These are phyloP conservation scores for Parnassius smintheus DNA, from an alignment of 2,888 invertebrate genomes.

Conservation along the genomic window DNA sequence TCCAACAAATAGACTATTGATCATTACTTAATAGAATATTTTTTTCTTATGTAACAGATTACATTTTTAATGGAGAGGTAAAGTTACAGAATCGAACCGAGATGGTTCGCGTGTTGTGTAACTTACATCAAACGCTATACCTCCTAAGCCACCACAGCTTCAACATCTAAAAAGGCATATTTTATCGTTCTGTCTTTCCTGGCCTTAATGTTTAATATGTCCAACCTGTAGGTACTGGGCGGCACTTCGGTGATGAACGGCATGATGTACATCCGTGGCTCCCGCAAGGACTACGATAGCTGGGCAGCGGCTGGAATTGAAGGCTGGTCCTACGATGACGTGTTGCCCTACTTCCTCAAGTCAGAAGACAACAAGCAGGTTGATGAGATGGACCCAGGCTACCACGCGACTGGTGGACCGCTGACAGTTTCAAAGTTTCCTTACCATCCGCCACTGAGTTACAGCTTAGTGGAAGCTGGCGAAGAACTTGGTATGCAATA, in stretches of 20 bases:
- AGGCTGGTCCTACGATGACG: constrained; percentile 94
- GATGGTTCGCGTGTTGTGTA: too few species aligned
- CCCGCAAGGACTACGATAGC: constrained; percentile 91
- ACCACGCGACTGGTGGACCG: constrained; percentile 89
- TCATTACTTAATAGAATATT: too few species aligned
- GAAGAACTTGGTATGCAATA: constrained; percentile 84
- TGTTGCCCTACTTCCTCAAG: constrained; percentile 93
- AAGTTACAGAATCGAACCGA: too few species aligned
- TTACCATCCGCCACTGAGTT: constrained; percentile 91
- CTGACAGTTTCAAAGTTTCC: constrained; percentile 91
- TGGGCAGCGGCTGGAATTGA: constrained; percentile 93
- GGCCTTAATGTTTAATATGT: neutral
- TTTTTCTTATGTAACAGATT: too few species aligned
- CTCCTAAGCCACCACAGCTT: too few species aligned
- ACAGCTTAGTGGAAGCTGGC: constrained; percentile 88
- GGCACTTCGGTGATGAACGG: constrained; percentile 97
- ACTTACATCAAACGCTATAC: too few species aligned
- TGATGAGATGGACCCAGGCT: constrained; percentile 87
- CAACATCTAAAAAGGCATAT: too few species aligned
- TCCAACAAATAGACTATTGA: too few species aligned
- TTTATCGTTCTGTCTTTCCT: neutral
- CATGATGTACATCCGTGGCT: constrained; percentile 97
- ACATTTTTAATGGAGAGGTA: too few species aligned
- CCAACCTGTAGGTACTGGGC: constrained; percentile 85
- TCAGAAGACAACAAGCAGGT: constrained; percentile 89